Conservation (phyloP, 2,797 vertebrate genomes). For the Sitta carolinensis region DNA sequence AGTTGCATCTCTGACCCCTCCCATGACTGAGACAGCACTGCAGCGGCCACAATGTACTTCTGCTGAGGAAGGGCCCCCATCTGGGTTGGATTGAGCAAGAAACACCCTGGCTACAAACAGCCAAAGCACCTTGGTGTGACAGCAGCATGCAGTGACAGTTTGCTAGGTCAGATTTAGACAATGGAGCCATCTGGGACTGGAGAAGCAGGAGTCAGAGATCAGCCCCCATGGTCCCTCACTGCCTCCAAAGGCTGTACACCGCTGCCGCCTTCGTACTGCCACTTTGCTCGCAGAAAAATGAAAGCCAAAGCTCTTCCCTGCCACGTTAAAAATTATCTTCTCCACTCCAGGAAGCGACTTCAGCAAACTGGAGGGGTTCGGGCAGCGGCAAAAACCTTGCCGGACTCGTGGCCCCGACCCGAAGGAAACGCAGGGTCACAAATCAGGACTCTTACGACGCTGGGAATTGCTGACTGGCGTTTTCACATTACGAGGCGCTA, state of each 20-base stretch:
- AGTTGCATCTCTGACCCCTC: background rate
- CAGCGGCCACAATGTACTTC: background rate
- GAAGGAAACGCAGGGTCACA: background rate
- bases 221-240: background rate
- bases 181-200: background rate
- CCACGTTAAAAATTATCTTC: background rate
- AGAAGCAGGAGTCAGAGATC: background rate
- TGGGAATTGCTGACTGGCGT: background rate
- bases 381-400: background rate
- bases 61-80: background rate
- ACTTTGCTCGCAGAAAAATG: background rate
- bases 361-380: background rate
- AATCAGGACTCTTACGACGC: background rate
- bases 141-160: background rate
- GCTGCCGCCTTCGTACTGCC: background rate
- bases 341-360: background rate
- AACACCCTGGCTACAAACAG: background rate
- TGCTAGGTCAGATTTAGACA: background rate
- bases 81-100: background rate
- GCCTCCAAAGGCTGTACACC: background rate
- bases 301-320: background rate
- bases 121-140: background rate
- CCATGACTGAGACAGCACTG: rapidly evolving
- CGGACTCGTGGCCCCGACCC: rapidly evolving
- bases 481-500: background rate